Percentiles rank a stretch among this genome's conserved stretches.
Conservation (phyloP, 2,797 vertebrate genomes). For the Parambassis ranga region DNA sequence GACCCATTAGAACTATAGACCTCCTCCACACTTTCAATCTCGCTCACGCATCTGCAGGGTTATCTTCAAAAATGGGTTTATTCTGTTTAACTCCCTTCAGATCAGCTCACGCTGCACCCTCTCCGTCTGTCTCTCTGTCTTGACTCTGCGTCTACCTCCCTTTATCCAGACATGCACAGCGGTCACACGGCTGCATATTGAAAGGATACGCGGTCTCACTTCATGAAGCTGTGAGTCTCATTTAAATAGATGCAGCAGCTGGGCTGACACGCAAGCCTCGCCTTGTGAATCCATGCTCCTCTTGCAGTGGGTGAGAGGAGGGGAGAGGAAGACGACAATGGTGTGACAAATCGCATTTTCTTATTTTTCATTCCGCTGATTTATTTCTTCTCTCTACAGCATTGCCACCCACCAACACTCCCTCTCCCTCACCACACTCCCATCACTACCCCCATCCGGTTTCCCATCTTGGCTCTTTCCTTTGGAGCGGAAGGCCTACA, state of each 20-base stretch:
- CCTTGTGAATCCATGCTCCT: conserved; percentile 37
- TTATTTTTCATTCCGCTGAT: conserved; percentile 65
- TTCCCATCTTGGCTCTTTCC: conserved; percentile 22
- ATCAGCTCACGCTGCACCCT: conserved; percentile 12
- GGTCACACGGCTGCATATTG: conserved; percentile 53
- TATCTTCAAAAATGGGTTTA: conserved; percentile 36
- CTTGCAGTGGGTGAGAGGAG: conserved; percentile 18
- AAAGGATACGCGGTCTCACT: conserved; percentile 54
- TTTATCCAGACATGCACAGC: conserved; percentile 43
- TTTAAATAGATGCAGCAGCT: conserved; percentile 71
- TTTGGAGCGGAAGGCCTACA: conserved; percentile 34
- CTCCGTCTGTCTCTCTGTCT: conserved; percentile 20
- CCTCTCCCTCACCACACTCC: not conserved
- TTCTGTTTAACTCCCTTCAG: conserved; percentile 21
- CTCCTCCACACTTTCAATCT: conserved; percentile 42
- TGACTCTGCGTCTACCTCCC: conserved; percentile 24
- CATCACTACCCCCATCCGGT: conserved; percentile 44
- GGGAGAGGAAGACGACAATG: conserved; percentile 50
- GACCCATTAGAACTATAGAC: conserved; percentile 43
- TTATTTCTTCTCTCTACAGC: conserved; percentile 46
- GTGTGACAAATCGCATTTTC: conserved; percentile 71
- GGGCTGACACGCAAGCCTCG: conserved; percentile 49
- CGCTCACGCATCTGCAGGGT: conserved; percentile 16
- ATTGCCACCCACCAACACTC: conserved; percentile 27
- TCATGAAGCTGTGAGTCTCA: conserved; percentile 58